These are phyloP conservation scores for Trachops cirrhosus DNA, from an alignment of 2,797 vertebrate species.

Conservation along the genomic window DNA sequence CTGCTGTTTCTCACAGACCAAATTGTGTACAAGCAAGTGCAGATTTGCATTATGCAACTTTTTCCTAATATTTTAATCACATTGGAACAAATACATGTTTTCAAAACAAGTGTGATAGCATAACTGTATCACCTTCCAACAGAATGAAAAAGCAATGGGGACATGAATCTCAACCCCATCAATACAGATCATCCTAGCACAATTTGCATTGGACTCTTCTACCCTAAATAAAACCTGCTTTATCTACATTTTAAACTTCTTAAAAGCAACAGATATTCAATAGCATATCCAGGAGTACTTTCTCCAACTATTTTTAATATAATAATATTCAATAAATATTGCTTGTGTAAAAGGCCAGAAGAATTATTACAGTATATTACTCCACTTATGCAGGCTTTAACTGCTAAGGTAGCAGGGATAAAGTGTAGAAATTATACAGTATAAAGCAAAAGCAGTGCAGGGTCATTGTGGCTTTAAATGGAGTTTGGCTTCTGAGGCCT, in stretches of 20 bases:
- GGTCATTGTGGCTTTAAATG: constrained; percentile 10
- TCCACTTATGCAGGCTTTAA: neutral
- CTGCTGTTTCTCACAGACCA: neutral
- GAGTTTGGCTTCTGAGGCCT: neutral
- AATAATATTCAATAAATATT: neutral
- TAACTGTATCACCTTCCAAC: neutral
- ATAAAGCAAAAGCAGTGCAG: neutral
- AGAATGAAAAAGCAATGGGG: neutral
- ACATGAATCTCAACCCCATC: neutral
- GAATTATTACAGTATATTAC: neutral
- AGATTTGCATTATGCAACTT: neutral
- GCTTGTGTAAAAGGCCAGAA: neutral
- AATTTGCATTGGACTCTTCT: neutral
- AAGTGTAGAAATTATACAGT: neutral
- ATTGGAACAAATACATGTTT: constrained; percentile 26
- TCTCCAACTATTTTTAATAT: neutral
- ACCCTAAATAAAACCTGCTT: neutral
- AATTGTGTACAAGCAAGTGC: neutral
- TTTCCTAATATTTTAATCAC: constrained; percentile 6
- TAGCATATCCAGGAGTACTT: neutral
- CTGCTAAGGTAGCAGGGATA: neutral
- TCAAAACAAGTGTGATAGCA: neutral
- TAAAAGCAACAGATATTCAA: neutral
- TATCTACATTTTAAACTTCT: constrained; percentile 33
- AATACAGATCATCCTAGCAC: neutral